Conservation (phyloP, 2,113 vertebrate species). For the Lamprologus callipterus region DNA sequence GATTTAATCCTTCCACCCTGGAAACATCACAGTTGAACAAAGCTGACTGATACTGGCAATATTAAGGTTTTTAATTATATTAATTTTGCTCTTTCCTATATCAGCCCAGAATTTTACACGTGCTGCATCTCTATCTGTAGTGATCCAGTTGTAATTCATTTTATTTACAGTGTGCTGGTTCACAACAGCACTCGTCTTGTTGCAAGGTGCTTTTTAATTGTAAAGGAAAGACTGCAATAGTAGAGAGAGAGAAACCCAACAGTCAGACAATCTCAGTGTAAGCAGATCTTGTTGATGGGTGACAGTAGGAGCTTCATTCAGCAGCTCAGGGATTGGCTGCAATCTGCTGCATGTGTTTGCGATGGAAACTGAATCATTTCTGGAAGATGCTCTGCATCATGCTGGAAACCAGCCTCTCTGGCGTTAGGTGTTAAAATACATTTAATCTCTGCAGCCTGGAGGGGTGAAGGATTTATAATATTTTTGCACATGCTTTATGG, state of each 20-base stretch:
- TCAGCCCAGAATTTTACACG: not conserved
- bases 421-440: not conserved
- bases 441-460: not conserved
- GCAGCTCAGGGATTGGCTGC: not conserved
- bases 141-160: not conserved
- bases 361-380: not conserved
- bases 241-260: not conserved
- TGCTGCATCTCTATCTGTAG: not conserved
- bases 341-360: not conserved
- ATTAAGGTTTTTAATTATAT: not conserved
- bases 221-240: not conserved
- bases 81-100: not conserved
- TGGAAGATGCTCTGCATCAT: not conserved
- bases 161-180: not conserved
- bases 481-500: not conserved
- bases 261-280: not conserved
- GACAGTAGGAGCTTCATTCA: not conserved
- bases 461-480: not conserved
- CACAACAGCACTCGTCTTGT: not conserved
- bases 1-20: not conserved
- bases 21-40: not conserved
- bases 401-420: not conserved
- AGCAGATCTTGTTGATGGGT: not conserved
- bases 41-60: not conserved
- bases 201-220: not conserved